phyloP scores from a whole-genome alignment of 1,140 invertebrate genomes.

The Anagrus nilaparvatae region DNA sequence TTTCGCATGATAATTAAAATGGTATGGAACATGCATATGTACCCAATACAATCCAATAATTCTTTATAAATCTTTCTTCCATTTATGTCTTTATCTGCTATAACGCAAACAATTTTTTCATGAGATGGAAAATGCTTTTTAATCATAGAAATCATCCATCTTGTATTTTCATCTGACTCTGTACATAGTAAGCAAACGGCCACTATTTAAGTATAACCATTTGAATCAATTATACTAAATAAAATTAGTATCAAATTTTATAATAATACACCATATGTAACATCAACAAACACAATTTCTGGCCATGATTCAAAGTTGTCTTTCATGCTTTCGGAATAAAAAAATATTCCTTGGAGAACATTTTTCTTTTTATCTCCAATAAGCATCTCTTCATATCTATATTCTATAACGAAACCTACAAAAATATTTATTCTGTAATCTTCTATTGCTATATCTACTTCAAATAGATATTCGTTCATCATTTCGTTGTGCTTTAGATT shows the following conservation, averaged over 20 bases:
- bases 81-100: conserved; percentile 16
- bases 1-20: conserved; percentile 11
- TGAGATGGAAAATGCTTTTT: background rate
- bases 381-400: too few species aligned
- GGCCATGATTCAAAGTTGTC: background rate
- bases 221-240: conserved; percentile 3
- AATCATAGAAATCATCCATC: too few species aligned
- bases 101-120: conserved; percentile 11
- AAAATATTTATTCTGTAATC: too few species aligned
- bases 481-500: too few species aligned
- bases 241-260: background rate
- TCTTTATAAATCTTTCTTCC: conserved; percentile 12
- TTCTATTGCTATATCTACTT: too few species aligned
- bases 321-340: background rate
- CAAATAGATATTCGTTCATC: too few species aligned
- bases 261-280: conserved; percentile 7
- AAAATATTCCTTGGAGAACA: background rate
- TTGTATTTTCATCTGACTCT: background rate
- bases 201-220: conserved; percentile 3
- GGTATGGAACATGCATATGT: conserved; percentile 14
- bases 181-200: conserved; percentile 3
- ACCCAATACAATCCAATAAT: conserved; percentile 10
- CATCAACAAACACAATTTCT: conserved; percentile 1
- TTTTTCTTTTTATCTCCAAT: background rate
- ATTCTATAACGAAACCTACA: too few species aligned